Evolutionary conservation across 1,140 invertebrate species (phyloP), one percentile per base, ranked within the genome.

Genomic region (Temnothorax curvispinosus): DNA sequence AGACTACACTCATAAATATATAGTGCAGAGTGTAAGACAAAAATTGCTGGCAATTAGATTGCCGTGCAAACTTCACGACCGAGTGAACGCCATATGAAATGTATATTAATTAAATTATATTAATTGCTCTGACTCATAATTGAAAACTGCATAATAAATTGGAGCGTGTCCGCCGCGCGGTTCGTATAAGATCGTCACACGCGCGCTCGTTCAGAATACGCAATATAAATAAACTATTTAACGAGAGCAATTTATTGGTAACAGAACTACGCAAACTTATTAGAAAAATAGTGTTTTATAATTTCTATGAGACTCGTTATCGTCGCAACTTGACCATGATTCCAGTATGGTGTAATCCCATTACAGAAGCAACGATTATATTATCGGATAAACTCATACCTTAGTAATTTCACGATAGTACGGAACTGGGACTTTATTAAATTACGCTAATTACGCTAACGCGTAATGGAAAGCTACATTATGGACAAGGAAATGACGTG

Each of bases 391-490:
- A 81, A 54, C 35, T 81, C 21, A 72, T 72, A 72, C 41, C 54
- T 81, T 56, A 67, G 38, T 81, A 72, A 81, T 81, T 69, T 38
- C 65, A 47, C 21, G 4, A 71, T 15, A 18, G 15, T 13, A 32
- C 13, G 38, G 21, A 72, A 72, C 35, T 67, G 47, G 35, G 35
- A 21, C 47, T 81, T 81, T 81, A 81, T 81, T 81, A 81, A 81
- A 81, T 81, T 81, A 72, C 50, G 9, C n/a, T 71, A 72, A 81
- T 81, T 72, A 81, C 18, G 15, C 50, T 35, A 15, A n/a, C 64
- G n/a, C 35, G 50, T 81, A 81, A 81, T 81, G 50, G 65, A 81
- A 72, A 72, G 38, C 38, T 81, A 72, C 78, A 71, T 56, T 81
- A 81, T 71, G 38, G 11, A 81, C 67, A 81, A 72, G 78, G 58